Conservation (phyloP, 2,888 invertebrate genomes). For the Muscina levida region DNA sequence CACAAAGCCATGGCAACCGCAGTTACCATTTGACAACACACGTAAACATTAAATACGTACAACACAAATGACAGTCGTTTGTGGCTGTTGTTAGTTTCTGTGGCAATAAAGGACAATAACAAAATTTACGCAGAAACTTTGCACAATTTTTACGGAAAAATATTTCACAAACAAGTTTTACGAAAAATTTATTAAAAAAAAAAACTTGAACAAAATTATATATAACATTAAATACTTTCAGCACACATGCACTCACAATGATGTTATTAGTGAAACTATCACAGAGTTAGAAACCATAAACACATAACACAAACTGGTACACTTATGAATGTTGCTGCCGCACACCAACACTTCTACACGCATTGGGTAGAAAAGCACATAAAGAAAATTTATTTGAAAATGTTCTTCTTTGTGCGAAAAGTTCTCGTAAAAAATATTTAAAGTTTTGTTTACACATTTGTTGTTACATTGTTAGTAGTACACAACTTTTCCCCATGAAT, state of each 20-base stretch:
- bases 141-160: slow-evolving; percentile 14
- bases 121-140: not conserved
- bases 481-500: not conserved
- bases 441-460: slow-evolving; percentile 62
- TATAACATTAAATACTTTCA: slow-evolving; percentile 17
- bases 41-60: slow-evolving; percentile 26
- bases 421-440: slow-evolving; percentile 46
- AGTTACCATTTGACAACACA: slow-evolving; percentile 34
- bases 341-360: not conserved
- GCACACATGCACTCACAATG: slow-evolving; percentile 11
- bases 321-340: too few species aligned
- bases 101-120: not conserved
- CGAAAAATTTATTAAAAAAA: slow-evolving; percentile 56
- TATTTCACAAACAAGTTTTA: slow-evolving; percentile 48
- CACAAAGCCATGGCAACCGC: slow-evolving; percentile 23
- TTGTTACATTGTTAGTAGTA: slow-evolving; percentile 37
- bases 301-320: slow-evolving; percentile 5
- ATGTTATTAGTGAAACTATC: slow-evolving; percentile 20
- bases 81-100: not conserved
- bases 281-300: slow-evolving; percentile 26
- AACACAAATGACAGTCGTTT: not conserved
- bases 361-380: not conserved
- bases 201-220: too few species aligned
- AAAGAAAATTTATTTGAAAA: slow-evolving; percentile 46
- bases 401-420: slow-evolving; percentile 30